Evolutionary conservation across 1,140 invertebrate genomes (phyloP).

Genomic region (Heliconius nattereri): DNA sequence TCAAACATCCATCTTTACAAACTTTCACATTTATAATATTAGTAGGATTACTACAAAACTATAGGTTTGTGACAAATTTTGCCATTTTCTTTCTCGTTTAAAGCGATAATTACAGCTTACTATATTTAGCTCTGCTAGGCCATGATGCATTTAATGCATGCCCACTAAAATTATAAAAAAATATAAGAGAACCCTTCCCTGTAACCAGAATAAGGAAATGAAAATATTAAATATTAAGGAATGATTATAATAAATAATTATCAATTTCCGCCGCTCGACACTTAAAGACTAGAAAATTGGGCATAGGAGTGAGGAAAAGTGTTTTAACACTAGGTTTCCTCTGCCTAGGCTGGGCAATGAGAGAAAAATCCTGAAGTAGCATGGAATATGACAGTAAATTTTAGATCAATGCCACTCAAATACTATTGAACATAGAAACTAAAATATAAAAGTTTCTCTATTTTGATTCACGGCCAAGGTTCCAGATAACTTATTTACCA

Average conservation of each 20-base stretch:
- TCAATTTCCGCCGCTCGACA: background rate
- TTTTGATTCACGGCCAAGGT: constrained; percentile 24
- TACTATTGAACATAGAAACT: background rate
- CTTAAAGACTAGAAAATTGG: background rate
- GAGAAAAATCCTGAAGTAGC: too few species aligned
- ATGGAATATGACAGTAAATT: background rate
- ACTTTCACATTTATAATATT: too few species aligned
- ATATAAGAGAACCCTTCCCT: too few species aligned
- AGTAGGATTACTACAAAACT: too few species aligned
- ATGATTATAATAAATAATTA: background rate
- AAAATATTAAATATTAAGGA: background rate
- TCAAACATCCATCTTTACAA: too few species aligned
- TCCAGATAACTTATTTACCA: constrained; percentile 27
- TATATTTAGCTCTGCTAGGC: too few species aligned
- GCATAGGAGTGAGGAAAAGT: background rate
- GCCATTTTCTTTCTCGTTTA: too few species aligned
- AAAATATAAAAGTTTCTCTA: constrained; percentile 14
- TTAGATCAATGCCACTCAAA: background rate
- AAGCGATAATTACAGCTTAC: too few species aligned
- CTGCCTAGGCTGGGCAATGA: background rate
- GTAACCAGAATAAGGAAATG: too few species aligned
- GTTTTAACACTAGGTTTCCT: background rate
- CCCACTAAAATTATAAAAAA: too few species aligned
- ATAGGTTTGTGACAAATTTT: too few species aligned
- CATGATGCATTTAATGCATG: too few species aligned